A percentile compares a stretch with the other conserved stretches of the same genome.
Evolutionary conservation across 2,113 vertebrate species (phyloP).

Genomic region (Anguilla japonica): DNA sequence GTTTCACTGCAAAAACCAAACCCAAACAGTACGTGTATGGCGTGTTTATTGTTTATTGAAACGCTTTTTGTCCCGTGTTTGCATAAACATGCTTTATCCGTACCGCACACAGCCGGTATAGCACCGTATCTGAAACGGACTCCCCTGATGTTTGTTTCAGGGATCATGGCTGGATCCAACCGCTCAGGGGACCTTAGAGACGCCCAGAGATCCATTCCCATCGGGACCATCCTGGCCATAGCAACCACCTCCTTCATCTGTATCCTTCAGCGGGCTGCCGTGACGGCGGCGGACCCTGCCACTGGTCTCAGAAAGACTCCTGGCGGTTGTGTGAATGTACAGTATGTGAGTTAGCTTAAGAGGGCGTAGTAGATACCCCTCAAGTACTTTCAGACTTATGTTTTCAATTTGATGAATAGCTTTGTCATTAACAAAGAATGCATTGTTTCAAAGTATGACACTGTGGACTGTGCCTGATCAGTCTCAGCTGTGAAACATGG

Average conservation of each 20-base stretch:
- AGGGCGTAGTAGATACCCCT: too few relatives aligned
- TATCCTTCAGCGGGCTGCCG: conserved; percentile 74
- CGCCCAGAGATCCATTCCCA: conserved; percentile 94
- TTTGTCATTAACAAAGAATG: not conserved
- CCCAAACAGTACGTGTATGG: not conserved
- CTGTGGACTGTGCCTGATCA: not conserved
- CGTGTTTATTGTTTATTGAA: not conserved
- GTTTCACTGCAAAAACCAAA: not conserved
- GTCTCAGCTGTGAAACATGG: not conserved
- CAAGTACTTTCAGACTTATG: too few relatives aligned
- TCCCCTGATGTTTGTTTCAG: conserved; percentile 53
- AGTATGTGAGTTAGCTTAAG: not conserved
- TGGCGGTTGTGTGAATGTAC: not conserved
- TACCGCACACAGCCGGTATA: not conserved
- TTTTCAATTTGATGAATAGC: not conserved
- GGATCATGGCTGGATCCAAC: conserved; percentile 98
- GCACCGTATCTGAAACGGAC: not conserved
- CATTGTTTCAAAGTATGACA: not conserved
- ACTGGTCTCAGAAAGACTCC: not conserved
- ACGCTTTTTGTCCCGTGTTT: not conserved
- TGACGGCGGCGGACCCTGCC: not conserved
- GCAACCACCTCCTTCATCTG: conserved; percentile 90
- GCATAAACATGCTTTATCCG: too few relatives aligned
- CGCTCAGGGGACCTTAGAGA: conserved; percentile 92
- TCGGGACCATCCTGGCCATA: conserved; percentile 93